These are phyloP conservation scores for Peucedramus taeniatus DNA, from an alignment of 2,113 vertebrate genomes.

Conservation along the genomic window DNA sequence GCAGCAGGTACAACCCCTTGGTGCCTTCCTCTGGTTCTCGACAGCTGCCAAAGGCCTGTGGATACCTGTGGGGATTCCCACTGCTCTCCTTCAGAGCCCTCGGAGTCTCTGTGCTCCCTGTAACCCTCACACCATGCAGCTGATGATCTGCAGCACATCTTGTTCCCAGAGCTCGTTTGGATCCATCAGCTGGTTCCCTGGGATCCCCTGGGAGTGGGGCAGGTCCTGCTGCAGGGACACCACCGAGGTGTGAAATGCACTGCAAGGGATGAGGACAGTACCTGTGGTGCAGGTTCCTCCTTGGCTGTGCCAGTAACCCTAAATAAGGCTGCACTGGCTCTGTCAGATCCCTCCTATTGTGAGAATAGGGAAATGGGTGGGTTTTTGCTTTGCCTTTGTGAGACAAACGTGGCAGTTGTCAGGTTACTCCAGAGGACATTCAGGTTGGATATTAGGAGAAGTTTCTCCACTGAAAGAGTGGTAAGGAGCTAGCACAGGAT, in stretches of 20 bases:
- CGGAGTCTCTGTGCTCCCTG: not conserved
- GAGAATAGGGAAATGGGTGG: not conserved
- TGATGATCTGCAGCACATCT: not conserved
- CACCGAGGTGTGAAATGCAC: not conserved
- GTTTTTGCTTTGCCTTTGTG: not conserved
- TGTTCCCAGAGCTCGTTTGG: not conserved
- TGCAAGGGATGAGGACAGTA: not conserved
- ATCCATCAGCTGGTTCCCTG: not conserved
- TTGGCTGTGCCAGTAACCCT: not conserved
- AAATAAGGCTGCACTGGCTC: not conserved
- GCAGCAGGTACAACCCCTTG: not conserved
- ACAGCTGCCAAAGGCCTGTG: not conserved
- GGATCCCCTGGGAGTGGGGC: not conserved
- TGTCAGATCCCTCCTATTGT: fast-evolving
- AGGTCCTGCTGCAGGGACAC: not conserved
- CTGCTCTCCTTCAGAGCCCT: not conserved
- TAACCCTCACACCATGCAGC: not conserved
- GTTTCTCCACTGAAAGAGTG: not conserved
- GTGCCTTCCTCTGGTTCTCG: not conserved
- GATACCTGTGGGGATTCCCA: not conserved
- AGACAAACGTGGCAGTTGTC: not conserved
- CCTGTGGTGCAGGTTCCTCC: not conserved
- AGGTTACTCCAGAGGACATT: not conserved
- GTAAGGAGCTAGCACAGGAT: not conserved
- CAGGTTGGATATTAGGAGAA: not conserved